Evolutionary conservation across 2,888 invertebrate species (phyloP).

Genomic region (Norana najaformis): DNA sequence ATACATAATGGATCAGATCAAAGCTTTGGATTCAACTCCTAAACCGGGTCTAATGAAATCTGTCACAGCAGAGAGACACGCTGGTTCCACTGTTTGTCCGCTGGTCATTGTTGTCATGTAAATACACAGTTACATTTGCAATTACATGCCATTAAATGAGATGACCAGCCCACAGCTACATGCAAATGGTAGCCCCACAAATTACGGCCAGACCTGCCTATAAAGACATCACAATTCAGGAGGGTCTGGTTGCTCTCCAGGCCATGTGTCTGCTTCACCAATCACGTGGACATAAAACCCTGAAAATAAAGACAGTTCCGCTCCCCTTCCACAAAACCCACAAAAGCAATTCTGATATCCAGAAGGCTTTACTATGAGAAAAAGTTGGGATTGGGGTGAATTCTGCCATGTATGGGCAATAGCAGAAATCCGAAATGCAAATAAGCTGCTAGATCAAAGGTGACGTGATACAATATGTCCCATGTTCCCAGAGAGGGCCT

Average conservation of each 20-base stretch:
- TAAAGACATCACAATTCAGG: background rate
- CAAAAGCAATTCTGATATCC: background rate
- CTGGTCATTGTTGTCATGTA: background rate
- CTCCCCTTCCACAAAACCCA: background rate
- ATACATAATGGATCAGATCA: conserved; percentile 16
- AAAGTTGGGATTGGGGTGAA: background rate
- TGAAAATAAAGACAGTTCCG: background rate
- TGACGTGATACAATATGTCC: background rate
- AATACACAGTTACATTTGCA: conserved; percentile 24
- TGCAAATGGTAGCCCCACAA: background rate
- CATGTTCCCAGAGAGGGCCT: background rate
- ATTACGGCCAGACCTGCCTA: background rate
- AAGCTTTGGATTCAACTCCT: background rate
- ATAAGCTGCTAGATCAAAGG: conserved; percentile 2
- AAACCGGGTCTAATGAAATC: conserved; percentile 20
- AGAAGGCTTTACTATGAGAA: background rate
- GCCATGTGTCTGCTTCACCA: background rate
- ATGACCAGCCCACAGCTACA: background rate
- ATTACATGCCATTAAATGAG: conserved; percentile 23
- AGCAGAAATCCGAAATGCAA: background rate
- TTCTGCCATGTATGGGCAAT: background rate
- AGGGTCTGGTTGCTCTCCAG: background rate
- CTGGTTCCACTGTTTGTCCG: background rate
- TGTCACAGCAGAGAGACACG: background rate
- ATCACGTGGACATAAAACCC: background rate